Conservation (phyloP, 2,888 invertebrate genomes). For the Epistrophella euchroma region DNA sequence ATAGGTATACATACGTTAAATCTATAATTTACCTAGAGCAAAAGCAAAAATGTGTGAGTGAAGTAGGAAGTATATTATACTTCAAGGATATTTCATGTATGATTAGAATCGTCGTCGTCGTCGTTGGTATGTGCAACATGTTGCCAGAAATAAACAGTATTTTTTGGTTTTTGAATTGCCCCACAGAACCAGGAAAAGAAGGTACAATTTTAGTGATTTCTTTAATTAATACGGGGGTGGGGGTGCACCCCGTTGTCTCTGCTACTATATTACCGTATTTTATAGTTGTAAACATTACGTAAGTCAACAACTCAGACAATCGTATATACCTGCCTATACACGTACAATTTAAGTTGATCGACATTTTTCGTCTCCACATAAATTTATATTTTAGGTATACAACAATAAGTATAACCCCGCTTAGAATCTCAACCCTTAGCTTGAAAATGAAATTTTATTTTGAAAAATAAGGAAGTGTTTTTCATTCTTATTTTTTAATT, state of each 20-base stretch:
- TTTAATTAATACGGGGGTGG: conserved; percentile 4
- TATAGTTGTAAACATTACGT: conserved; percentile 26
- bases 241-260: neutral
- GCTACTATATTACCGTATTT: conserved; percentile 13
- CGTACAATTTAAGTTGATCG: conserved; percentile 10
- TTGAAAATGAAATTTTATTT: conserved; percentile 30
- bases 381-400: neutral
- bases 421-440: conserved; percentile 5
- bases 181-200: conserved; percentile 55
- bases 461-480: conserved; percentile 9
- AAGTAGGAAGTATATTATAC: conserved; percentile 65
- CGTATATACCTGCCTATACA: neutral
- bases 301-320: conserved; percentile 19
- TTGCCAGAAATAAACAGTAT: conserved; percentile 35
- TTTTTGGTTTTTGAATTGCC: conserved; percentile 8
- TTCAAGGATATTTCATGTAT: conserved; percentile 66
- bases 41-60: conserved; percentile 38
- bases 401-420: neutral
- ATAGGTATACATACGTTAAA: neutral
- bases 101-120: conserved; percentile 9
- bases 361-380: conserved; percentile 27
- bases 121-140: conserved; percentile 58
- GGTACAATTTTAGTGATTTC: conserved; percentile 20
- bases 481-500: neutral
- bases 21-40: conserved; percentile 50